Evolutionary conservation across 1,140 invertebrate species (phyloP).

Genomic region (Luehdorfia chinensis): DNA sequence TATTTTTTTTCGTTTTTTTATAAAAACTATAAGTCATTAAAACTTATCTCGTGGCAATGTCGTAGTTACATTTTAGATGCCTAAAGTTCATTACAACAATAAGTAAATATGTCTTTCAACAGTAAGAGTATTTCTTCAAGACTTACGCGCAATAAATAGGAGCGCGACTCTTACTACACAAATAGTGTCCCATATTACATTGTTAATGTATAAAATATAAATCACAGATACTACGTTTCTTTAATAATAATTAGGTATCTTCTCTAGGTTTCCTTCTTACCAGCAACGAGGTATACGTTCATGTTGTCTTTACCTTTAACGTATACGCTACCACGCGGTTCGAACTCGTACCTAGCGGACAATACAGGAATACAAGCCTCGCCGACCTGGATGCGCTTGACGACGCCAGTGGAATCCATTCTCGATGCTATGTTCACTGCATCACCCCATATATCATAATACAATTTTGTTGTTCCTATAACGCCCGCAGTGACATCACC

Average conservation of each 20-base stretch:
- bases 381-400: slow-evolving; percentile 91
- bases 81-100: slow-evolving; percentile 3
- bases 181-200: slow-evolving; percentile 41
- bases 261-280: slow-evolving; percentile 68
- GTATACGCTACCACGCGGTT: slow-evolving; percentile 90
- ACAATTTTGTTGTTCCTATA: slow-evolving; percentile 96
- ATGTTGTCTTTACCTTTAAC: slow-evolving; percentile 98
- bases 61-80: slow-evolving; percentile 1
- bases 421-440: slow-evolving; percentile 97
- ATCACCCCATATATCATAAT: slow-evolving; percentile 99
- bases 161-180: slow-evolving; percentile 38
- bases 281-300: slow-evolving; percentile 88
- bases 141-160: slow-evolving; percentile 13
- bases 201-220: slow-evolving; percentile 52
- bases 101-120: neutral
- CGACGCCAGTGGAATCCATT: slow-evolving; percentile 95
- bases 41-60: slow-evolving; percentile 6
- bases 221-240: slow-evolving; percentile 73
- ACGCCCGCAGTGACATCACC: slow-evolving; percentile 97
- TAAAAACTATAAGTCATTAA: slow-evolving; percentile 1
- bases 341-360: slow-evolving; percentile 85
- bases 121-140: slow-evolving; percentile 15
- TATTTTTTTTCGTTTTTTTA: too few species aligned
- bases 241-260: slow-evolving; percentile 34
- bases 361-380: slow-evolving; percentile 84